Conservation (phyloP, 1,140 invertebrate species). For the Coenobita brevimanus region DNA sequence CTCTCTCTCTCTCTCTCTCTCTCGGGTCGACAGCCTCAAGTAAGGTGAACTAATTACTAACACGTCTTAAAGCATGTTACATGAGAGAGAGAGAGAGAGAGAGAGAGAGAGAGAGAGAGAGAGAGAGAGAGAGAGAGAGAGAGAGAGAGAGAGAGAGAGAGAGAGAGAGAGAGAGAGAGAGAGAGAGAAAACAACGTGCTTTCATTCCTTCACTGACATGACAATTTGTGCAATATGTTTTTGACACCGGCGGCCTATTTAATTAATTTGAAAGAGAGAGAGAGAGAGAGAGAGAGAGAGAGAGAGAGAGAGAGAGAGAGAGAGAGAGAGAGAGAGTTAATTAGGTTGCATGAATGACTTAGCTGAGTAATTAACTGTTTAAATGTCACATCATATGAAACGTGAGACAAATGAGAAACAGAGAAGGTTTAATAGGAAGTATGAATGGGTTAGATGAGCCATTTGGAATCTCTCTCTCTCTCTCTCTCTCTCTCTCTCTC, state of each 20-base stretch:
- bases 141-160: not conserved
- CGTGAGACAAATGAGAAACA: not conserved
- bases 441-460: not conserved
- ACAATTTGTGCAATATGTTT: too few relatives aligned
- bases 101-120: not conserved
- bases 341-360: not conserved
- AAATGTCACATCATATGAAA: not conserved
- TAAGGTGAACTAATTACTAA: too few relatives aligned
- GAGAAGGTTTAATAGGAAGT: not conserved
- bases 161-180: conserved; percentile 2
- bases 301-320: not conserved
- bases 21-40: too few relatives aligned
- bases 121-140: not conserved
- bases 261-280: too few relatives aligned
- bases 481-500: conserved; percentile 1
- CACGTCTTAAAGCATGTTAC: not conserved
- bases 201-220: too few relatives aligned
- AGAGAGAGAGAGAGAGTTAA: too few relatives aligned
- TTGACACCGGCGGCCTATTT: not conserved
- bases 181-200: too few relatives aligned
- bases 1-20: too few relatives aligned
- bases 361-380: not conserved
- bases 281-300: not conserved
- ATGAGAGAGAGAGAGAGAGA: not conserved
- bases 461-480: too few relatives aligned